A percentile compares a stretch with the other conserved stretches of the same genome.
Conservation (phyloP, 2,113 vertebrate species). For the Phalacrocorax aristotelis region DNA sequence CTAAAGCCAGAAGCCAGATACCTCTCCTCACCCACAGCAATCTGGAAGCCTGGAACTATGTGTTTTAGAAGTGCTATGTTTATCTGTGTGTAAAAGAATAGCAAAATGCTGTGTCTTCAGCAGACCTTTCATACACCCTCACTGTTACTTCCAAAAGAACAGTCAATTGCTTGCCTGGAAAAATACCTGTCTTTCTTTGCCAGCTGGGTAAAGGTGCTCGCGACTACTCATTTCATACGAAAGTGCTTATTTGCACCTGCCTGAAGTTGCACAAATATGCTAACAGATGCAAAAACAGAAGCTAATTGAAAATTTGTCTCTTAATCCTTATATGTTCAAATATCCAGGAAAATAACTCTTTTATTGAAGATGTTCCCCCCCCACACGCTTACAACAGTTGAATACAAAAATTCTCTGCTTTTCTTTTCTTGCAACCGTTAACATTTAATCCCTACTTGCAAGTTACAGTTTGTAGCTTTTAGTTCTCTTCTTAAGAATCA, state of each 20-base stretch:
- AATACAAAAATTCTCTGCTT: background rate
- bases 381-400: background rate
- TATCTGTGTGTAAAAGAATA: background rate
- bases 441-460: background rate
- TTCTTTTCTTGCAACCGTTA: background rate
- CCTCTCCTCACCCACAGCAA: slow-evolving; percentile 35
- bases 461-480: background rate
- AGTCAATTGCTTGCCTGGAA: background rate
- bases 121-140: background rate
- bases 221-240: background rate
- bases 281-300: background rate
- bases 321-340: background rate
- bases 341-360: background rate
- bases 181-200: background rate
- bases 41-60: background rate
- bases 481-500: background rate
- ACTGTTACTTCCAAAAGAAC: background rate
- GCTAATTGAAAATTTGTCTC: background rate
- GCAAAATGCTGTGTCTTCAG: background rate
- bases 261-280: background rate
- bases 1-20: slow-evolving; percentile 43
- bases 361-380: background rate
- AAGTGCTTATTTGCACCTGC: background rate
- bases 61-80: background rate
- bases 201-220: background rate